Conservation (phyloP, 2,797 vertebrate genomes). For the Rhabdophis nuchalis region DNA sequence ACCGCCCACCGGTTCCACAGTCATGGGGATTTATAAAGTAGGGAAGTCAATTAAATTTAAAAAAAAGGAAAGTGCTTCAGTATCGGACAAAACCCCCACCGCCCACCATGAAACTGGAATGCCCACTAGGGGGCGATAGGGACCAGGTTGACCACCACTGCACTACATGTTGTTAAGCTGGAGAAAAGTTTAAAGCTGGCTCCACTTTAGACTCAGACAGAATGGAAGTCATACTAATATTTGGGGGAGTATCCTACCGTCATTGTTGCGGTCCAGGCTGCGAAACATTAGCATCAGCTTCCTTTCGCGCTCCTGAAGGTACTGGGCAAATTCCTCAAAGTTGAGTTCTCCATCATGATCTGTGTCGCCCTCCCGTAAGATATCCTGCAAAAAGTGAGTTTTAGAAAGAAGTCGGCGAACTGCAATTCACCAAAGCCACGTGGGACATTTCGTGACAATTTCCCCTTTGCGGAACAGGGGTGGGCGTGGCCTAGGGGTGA, state of each 20-base stretch:
- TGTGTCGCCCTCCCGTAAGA: constrained; percentile 72
- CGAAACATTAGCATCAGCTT: constrained; percentile 79
- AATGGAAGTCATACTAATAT: background rate
- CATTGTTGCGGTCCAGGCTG: constrained; percentile 81
- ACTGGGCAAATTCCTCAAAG: constrained; percentile 81
- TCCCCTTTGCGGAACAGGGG: too few relatives aligned
- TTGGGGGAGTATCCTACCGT: constrained; percentile 67
- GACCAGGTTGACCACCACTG: too few relatives aligned
- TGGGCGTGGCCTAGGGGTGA: too few relatives aligned
- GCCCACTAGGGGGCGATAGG: too few relatives aligned
- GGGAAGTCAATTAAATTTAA: too few relatives aligned
- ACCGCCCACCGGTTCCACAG: too few relatives aligned
- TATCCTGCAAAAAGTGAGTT: constrained; percentile 62
- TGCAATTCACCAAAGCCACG: background rate
- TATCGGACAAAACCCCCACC: too few relatives aligned
- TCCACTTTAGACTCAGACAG: background rate
- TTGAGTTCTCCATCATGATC: constrained; percentile 77
- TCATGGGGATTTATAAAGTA: too few relatives aligned
- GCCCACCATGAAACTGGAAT: too few relatives aligned
- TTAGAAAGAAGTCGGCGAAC: background rate
- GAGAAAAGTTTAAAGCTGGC: background rate
- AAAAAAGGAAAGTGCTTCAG: too few relatives aligned
- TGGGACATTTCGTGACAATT: too few relatives aligned
- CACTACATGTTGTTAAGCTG: background rate
- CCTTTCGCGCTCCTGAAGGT: constrained; percentile 78